A percentile compares a stretch with the other conserved stretches of the same genome.
These are phyloP conservation scores for Cephus nigrinus DNA, from an alignment of 2,888 invertebrate genomes.

Conservation along the genomic window DNA sequence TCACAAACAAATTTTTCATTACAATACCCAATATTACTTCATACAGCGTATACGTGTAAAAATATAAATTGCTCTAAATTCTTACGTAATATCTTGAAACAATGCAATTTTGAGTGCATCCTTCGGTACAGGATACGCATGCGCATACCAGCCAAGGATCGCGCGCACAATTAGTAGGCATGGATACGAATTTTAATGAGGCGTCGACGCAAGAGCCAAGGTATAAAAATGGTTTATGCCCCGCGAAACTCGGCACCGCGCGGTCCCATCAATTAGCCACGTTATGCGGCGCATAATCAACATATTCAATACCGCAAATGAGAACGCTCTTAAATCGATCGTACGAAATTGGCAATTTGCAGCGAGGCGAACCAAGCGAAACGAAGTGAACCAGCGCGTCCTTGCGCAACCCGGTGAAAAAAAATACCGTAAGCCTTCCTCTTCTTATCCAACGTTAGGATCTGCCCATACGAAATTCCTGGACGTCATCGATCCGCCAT, in stretches of 20 bases:
- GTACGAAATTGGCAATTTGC: conserved; percentile 3
- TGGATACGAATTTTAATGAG: conserved; percentile 53
- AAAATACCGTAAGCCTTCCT: background rate
- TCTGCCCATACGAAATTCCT: background rate
- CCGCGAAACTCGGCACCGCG: conserved; percentile 52
- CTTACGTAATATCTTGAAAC: background rate
- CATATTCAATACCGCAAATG: conserved; percentile 46
- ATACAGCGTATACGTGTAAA: background rate
- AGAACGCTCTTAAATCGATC: conserved; percentile 34
- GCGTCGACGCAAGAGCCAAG: conserved; percentile 42
- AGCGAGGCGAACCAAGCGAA: background rate
- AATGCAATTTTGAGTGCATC: background rate
- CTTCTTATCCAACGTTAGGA: background rate
- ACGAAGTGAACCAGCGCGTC: background rate
- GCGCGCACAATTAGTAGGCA: conserved; percentile 20
- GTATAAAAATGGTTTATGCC: conserved; percentile 58
- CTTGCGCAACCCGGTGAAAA: background rate
- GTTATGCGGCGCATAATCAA: conserved; percentile 46
- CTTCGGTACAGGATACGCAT: background rate
- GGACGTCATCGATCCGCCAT: background rate
- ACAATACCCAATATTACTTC: background rate
- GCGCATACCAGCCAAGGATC: background rate
- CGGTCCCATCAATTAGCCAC: conserved; percentile 54
- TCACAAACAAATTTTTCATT: background rate
- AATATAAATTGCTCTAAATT: background rate